These are phyloP conservation scores for Percopsis omiscomaycus DNA, from an alignment of 2,797 vertebrate species.

Conservation along the genomic window DNA sequence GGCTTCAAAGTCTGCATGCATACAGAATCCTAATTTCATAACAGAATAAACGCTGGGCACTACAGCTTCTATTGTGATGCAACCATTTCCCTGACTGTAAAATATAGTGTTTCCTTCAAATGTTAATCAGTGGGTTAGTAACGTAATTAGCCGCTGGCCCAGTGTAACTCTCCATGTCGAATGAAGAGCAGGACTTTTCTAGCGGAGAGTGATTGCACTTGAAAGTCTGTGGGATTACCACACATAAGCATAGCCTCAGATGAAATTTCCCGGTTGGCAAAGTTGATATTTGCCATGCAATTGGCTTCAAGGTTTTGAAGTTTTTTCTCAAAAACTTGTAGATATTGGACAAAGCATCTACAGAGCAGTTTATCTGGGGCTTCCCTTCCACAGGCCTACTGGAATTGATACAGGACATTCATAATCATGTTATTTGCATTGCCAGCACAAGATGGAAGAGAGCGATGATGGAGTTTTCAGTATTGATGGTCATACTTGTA, in stretches of 20 bases:
- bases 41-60: constrained; percentile 13
- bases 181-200: constrained; percentile 65
- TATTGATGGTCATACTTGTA: constrained; percentile 35
- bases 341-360: constrained; percentile 50
- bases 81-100: constrained; percentile 40
- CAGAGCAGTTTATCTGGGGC: constrained; percentile 38
- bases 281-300: constrained; percentile 70
- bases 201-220: constrained; percentile 66
- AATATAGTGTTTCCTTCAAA: constrained; percentile 60
- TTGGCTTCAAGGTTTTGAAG: constrained; percentile 64
- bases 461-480: constrained; percentile 10
- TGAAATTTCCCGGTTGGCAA: constrained; percentile 66
- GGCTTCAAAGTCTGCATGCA: constrained; percentile 31
- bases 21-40: constrained; percentile 5
- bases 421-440: not conserved
- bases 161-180: constrained; percentile 61
- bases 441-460: not conserved
- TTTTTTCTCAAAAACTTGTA: constrained; percentile 58
- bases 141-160: constrained; percentile 66
- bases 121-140: constrained; percentile 59
- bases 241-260: constrained; percentile 69
- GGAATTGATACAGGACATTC: constrained; percentile 41
- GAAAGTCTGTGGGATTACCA: constrained; percentile 72
- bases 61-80: constrained; percentile 45
- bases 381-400: constrained; percentile 37